Base-by-base conservation (phyloP, 2,797 vertebrate species). In the Ceyx erithaca region DNA sequence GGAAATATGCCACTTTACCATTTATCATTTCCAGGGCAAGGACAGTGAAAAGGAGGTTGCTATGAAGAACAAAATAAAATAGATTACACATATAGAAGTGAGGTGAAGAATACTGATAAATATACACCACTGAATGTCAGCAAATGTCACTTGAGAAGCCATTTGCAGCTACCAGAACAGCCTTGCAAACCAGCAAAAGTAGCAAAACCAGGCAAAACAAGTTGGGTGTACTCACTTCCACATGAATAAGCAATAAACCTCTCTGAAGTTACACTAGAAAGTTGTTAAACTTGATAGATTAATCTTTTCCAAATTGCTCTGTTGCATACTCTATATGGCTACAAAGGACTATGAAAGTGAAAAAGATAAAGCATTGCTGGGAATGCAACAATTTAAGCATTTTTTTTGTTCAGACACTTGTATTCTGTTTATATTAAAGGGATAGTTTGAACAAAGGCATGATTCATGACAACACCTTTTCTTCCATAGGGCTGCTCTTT, bases 121-220 rank as follows among this genome's bases (percentile, higher is more conserved):
- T 99, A 98, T 98, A 98, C 98, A 98, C 98, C 98, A 98, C 98
- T 99, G 99, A 99, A 99, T 99, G 99, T 99, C 99, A 99, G 98
- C 98, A 99, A 99, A 99, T 99, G 99, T 99, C 99, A 99, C 98
- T 97, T 97, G 98, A 99, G 99, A 99, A 99, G 98, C 98, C 99
- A 99, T 99, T 99, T 99, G 98, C 98, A 98, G 98, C 98, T 97
- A 97, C 98, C 98, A 98, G 98, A 99, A 98, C 98, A 98, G 98
- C 98, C 98, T 98, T 98, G 96, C 97, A 97, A 98, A 98, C 98
- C 98, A 98, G 98, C 97, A 97, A 98, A 98, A 98, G 97, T 98
- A 98, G 97, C 97, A 97, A 98, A 98, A 98, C 97, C 97, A 98
- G 98, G 98, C 98, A 96, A 97, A 98, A 96, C 85, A 95, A 98